phyloP scores from a whole-genome alignment of 2,113 vertebrate species.

The Catharus fuscescens region DNA sequence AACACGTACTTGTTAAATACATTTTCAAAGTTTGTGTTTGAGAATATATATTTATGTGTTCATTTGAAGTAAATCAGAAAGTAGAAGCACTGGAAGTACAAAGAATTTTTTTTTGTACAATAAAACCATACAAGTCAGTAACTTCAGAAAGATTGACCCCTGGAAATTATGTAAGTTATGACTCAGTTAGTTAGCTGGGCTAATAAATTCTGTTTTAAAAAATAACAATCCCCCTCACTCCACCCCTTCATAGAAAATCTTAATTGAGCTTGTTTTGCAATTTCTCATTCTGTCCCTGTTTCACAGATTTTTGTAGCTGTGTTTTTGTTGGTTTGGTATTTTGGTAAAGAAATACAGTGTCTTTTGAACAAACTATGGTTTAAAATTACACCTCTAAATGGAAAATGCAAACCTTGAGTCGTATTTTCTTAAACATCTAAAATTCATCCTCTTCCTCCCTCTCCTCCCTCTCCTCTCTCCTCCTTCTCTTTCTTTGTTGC shows the following conservation, averaged over 20 bases:
- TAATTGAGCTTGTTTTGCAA: background rate
- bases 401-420: background rate
- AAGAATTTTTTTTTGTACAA: background rate
- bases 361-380: background rate
- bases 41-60: background rate
- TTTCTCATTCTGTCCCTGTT: background rate
- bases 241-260: background rate
- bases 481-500: background rate
- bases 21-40: background rate
- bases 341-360: background rate
- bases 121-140: background rate
- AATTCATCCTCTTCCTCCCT: background rate
- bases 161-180: background rate
- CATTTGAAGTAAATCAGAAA: background rate
- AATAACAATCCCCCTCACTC: accelerated
- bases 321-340: background rate
- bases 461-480: background rate
- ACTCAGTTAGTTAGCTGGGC: background rate
- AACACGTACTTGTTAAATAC: background rate
- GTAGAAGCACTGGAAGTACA: background rate
- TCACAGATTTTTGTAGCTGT: background rate
- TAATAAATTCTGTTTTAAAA: background rate
- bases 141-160: background rate
- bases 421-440: background rate
- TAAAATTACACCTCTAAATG: background rate